phyloP scores from a whole-genome alignment of 2,113 vertebrate species.

The Trichomycterus rosablanca region DNA sequence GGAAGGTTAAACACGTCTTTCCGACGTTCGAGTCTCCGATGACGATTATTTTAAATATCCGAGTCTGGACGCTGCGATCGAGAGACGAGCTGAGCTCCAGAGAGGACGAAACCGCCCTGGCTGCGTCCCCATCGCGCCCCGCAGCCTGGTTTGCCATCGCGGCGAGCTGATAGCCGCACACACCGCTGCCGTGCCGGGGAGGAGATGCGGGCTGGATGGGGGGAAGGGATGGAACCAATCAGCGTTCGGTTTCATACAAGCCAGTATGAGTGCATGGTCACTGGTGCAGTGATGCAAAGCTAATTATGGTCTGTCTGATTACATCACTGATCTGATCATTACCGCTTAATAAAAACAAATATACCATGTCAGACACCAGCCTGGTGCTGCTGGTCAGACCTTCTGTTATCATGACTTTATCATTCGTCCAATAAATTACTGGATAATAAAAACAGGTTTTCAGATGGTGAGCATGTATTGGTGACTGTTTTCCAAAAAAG shows the following conservation, averaged over 20 bases:
- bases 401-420: too few relatives aligned
- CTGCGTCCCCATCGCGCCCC: constrained; percentile 11
- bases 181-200: constrained; percentile 17
- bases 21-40: constrained; percentile 97
- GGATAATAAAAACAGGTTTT: too few relatives aligned
- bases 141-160: constrained; percentile 50
- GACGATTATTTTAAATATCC: constrained; percentile 97
- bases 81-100: constrained; percentile 72
- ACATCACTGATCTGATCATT: not conserved
- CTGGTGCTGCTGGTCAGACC: too few relatives aligned
- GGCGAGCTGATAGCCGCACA: constrained; percentile 36
- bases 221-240: constrained; percentile 17
- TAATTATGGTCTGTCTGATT: not conserved
- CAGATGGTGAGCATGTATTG: too few relatives aligned
- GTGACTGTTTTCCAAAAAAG: too few relatives aligned
- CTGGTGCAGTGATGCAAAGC: not conserved
- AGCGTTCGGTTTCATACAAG: not conserved
- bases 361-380: too few relatives aligned
- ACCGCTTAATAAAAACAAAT: too few relatives aligned
- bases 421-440: too few relatives aligned
- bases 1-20: constrained; percentile 94
- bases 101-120: constrained; percentile 53
- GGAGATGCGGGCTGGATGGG: constrained; percentile 22
- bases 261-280: not conserved
- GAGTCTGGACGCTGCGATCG: constrained; percentile 88